A percentile compares a stretch with the other conserved stretches of the same genome.
Evolutionary conservation across 30 jellyfish, hydroid and myxozoan species (phyloP).

Genomic region (Pseudorhiza aurosa): DNA sequence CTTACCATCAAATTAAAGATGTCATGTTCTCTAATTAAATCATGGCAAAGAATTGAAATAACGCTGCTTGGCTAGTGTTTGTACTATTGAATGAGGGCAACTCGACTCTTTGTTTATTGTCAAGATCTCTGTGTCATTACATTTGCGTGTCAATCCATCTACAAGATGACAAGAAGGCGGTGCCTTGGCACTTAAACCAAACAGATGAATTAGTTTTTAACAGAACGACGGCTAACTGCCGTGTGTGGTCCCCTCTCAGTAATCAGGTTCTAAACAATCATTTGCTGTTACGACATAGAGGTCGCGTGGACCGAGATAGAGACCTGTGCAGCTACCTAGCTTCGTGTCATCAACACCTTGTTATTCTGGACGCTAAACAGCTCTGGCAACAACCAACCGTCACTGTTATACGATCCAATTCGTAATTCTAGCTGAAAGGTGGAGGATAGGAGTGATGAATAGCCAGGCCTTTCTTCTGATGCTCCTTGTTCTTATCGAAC

Average conservation of each 20-base stretch:
- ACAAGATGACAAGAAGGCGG: constrained; percentile 79
- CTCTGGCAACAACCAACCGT: too few species aligned
- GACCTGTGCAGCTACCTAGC: too few species aligned
- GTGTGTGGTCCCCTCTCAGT: constrained; percentile 65
- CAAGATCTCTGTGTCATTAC: constrained; percentile 62
- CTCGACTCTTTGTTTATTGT: constrained; percentile 38
- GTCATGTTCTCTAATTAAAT: background rate
- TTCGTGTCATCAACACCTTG: too few species aligned
- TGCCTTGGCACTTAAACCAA: constrained; percentile 49
- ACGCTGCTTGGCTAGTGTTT: background rate
- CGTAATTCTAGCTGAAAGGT: too few species aligned
- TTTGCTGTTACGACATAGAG: background rate
- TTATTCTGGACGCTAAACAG: too few species aligned
- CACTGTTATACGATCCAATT: too few species aligned
- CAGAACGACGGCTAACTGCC: constrained; percentile 21
- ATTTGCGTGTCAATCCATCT: constrained; percentile 64
- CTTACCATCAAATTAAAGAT: background rate
- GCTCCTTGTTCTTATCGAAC: too few species aligned
- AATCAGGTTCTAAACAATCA: background rate
- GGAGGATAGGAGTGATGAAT: too few species aligned
- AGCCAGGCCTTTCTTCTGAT: too few species aligned
- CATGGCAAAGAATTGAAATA: background rate
- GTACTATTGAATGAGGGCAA: constrained; percentile 3
- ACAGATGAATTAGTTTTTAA: constrained; percentile 55
- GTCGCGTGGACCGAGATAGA: constrained; percentile 58